Base-by-base conservation (phyloP, 2,113 vertebrate species). In the Astur gentilis region DNA sequence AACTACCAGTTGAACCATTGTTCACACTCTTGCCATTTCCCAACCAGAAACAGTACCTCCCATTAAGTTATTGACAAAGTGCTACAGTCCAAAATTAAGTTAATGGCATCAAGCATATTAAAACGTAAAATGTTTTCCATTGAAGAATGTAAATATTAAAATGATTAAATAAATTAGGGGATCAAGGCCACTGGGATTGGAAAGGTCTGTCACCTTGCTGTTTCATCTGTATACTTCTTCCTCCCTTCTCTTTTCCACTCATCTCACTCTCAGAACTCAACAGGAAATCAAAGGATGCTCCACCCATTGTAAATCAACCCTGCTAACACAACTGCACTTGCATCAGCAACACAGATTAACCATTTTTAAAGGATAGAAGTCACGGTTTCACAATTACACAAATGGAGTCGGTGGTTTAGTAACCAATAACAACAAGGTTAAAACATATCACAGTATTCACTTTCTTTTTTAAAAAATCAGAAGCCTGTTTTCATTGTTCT, bases 171-270 rank as follows among this genome's bases (percentile, higher is more conserved):
- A 83, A n/a, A 58, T 31, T 31, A 72, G 15, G 25, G 21, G 22
- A 89, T 61, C 17, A 87, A 58, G 49, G 44, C 25, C 25, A 36
- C 36, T 42, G 36, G 54, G 31, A 67, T 13, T 27, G 44, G 65
- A 61, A 73, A 54, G 40, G 47, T 49, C 89, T 92, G 67, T 40
- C n/a, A 60, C 36, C 81, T 93, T 94, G 87, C 78, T 87, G 88
- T 94, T 96, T 79, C 89, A 87, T 93, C 91, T 95, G 88, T 91
- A 26, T 42, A 22, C 27, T 73, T 96, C 94, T 86, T 78, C 93
- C 78, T 84, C 95, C 90, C 92, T 83, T 61, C 58, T 93, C 94
- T 81, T 81, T 93, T 97, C 38, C 29, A 85, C 93, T 90, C 87
- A 29, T 20, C 20, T 82, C 89, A 62, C 64, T 93, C 95, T 78